These are phyloP conservation scores for Tympanuchus pallidicinctus DNA, from an alignment of 2,113 vertebrate species.

Conservation along the genomic window DNA sequence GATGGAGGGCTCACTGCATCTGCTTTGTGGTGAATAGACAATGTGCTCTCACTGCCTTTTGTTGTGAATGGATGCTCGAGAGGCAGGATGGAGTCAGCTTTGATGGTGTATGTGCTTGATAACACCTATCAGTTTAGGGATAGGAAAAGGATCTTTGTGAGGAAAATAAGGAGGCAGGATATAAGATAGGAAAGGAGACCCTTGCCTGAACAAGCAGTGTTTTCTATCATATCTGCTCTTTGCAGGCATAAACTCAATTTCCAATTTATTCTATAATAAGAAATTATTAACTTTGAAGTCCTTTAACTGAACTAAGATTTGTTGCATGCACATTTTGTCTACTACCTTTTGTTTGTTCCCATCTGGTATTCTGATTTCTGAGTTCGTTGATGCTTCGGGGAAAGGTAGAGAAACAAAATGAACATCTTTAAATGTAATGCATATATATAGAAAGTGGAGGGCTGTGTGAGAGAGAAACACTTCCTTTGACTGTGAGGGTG, in stretches of 20 bases:
- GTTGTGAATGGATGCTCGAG: not conserved
- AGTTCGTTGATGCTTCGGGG: not conserved
- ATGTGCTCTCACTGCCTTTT: not conserved
- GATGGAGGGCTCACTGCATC: not conserved
- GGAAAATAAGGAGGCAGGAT: not conserved
- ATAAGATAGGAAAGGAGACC: not conserved
- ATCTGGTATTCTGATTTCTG: not conserved
- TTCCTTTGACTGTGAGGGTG: constrained; percentile 1
- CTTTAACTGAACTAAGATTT: not conserved
- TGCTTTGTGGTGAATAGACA: not conserved
- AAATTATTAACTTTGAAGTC: not conserved
- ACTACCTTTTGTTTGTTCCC: not conserved
- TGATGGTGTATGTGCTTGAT: not conserved
- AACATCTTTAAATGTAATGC: not conserved
- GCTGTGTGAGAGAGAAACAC: not conserved
- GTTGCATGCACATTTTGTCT: not conserved
- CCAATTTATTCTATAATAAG: not conserved
- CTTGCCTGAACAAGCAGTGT: not conserved
- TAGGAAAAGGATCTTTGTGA: not conserved
- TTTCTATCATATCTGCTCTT: not conserved
- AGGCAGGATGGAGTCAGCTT: not conserved
- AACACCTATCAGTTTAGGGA: not conserved
- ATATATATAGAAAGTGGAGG: not conserved
- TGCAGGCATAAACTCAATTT: not conserved
- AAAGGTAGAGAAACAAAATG: not conserved